Conservation (phyloP, 2,797 vertebrate species). For the Eleutherodactylus coqui region DNA sequence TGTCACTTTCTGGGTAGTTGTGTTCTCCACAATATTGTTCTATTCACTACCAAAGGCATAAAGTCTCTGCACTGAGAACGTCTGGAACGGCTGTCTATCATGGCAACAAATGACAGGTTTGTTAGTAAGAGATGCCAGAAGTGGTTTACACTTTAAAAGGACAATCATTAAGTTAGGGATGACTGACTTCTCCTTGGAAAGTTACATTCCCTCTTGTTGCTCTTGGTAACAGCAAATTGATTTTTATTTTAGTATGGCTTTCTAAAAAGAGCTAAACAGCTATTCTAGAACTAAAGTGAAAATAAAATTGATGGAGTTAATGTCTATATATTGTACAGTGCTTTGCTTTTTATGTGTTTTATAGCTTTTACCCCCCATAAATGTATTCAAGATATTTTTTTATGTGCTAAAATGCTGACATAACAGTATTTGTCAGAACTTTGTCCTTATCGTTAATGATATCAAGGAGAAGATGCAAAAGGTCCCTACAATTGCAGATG, state of each 20-base stretch:
- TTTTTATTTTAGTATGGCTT: background rate
- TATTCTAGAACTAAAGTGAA: background rate
- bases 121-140: slow-evolving; percentile 16
- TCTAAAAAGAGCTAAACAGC: background rate
- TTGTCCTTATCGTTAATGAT: background rate
- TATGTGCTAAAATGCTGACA: background rate
- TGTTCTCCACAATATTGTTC: background rate
- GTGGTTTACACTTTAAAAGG: slow-evolving; percentile 2
- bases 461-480: background rate
- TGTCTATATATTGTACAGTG: background rate
- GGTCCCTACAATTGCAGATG: background rate
- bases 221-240: slow-evolving; percentile 13
- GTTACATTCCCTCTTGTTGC: background rate
- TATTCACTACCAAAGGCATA: background rate
- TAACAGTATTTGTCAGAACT: background rate
- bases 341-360: slow-evolving; percentile 3
- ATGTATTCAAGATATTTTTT: background rate
- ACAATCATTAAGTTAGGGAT: slow-evolving; percentile 4
- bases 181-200: slow-evolving; percentile 12
- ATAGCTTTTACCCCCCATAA: background rate
- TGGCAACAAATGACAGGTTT: slow-evolving; percentile 5
- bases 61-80: background rate
- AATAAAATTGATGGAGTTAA: background rate
- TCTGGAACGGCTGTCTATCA: background rate
- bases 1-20: background rate